Evolutionary conservation across 2,888 invertebrate species (phyloP), one percentile per base, ranked within the genome.

Genomic region (Zygothrica quintamaculata): DNA sequence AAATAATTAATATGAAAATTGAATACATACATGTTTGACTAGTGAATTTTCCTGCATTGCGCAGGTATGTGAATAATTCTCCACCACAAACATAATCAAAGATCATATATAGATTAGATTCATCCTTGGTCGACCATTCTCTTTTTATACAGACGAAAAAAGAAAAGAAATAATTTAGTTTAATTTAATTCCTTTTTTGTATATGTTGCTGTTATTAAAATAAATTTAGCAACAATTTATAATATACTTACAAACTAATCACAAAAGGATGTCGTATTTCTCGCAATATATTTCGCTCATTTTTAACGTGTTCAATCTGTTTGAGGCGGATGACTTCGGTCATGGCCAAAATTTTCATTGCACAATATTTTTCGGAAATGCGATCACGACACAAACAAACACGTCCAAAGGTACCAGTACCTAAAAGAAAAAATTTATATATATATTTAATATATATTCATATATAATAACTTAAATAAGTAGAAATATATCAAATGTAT

Each of bases 51-150:
- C 98, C 98, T 29, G 97, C 96, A 89, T 97, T 97, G 78, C 99
- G 93, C 72, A 99, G 92, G 91, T 99, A 99, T 6, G 98, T 97
- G 92, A 99, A 99, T 18, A 99, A 93, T 91, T 99, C 99, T 7
- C 99, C 99, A 8, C 99, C 98, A 76, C 97, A 97, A 1, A 98
- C 96, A 91, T 97, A 99, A 91, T 99, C 99, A 90, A 99, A 95
- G 61, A 99, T 93, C 98, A 99, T 98, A 92, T 98, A 99, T 68
- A 99, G 94, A 90, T 96, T 96, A 52, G 95, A 94, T 84, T 96
- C 94, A 90, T 98, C 98, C 89, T 96, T 96, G 85, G 96, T 95
- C 89, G 96, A 96, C 96, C 98, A 98, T 86, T 96, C 94, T 92
- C 98, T 98, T 93, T 92, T n/a, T n/a, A n/a, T n/a, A n/a, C n/a